phyloP scores from a whole-genome alignment of 2,113 vertebrate genomes.

The Orthonyx spaldingii region DNA sequence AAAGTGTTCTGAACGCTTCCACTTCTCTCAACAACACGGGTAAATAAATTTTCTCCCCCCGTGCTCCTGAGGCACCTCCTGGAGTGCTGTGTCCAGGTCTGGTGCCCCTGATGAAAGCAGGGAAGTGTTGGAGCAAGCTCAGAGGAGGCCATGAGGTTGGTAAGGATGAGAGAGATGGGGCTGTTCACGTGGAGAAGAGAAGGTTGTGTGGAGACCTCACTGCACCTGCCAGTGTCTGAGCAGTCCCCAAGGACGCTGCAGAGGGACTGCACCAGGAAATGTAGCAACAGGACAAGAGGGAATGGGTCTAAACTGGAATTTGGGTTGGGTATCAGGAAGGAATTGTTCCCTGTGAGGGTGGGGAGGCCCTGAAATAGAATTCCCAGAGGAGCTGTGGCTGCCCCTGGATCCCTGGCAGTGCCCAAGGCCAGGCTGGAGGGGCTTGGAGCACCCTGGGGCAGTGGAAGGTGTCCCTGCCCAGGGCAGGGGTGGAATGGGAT shows the following conservation, averaged over 20 bases:
- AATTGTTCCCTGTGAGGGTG: neutral
- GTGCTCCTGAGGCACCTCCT: neutral
- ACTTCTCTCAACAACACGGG: neutral
- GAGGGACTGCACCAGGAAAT: neutral
- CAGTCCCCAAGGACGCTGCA: neutral
- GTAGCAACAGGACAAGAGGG: no score
- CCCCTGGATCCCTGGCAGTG: neutral
- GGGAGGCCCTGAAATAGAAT: neutral
- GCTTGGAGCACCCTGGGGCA: no score
- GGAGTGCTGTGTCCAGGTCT: neutral
- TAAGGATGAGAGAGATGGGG: rapidly evolving
- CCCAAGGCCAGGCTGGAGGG: neutral
- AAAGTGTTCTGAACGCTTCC: neutral
- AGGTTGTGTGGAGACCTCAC: neutral
- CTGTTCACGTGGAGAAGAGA: neutral
- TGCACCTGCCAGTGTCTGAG: rapidly evolving
- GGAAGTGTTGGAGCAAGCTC: neutral
- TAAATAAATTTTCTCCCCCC: rapidly evolving
- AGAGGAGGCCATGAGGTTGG: neutral
- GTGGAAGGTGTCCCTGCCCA: neutral
- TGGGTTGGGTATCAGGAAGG: neutral
- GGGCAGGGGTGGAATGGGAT: neutral
- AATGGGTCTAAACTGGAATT: neutral
- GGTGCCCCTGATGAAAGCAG: neutral
- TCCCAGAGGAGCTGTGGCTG: neutral